Evolutionary conservation across 2,113 vertebrate species (phyloP).

Genomic region (Gracilinanus agilis): DNA sequence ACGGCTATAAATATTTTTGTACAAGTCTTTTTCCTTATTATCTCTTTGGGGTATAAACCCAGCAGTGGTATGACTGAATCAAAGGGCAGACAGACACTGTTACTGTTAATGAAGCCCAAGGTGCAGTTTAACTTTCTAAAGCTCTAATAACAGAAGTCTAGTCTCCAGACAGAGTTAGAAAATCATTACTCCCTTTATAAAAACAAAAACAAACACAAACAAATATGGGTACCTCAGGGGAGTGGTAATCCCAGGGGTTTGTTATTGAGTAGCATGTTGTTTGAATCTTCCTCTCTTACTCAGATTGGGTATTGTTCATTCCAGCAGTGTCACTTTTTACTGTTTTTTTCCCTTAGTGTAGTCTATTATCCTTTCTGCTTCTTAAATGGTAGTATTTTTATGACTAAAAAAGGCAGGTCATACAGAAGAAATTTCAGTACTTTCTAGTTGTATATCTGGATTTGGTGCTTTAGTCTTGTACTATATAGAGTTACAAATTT

Average conservation of each 20-base stretch:
- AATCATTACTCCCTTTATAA: background rate
- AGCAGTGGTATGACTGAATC: too few relatives aligned
- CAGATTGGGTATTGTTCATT: background rate
- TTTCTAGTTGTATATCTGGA: background rate
- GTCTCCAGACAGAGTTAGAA: background rate
- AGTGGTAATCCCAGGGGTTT: background rate
- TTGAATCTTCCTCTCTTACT: background rate
- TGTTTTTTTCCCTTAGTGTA: background rate
- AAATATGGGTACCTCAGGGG: too few relatives aligned
- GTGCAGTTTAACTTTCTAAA: background rate
- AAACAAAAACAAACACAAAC: background rate
- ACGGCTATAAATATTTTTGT: too few relatives aligned
- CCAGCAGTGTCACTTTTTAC: background rate
- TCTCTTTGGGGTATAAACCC: too few relatives aligned
- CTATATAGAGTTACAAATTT: background rate
- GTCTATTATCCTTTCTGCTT: constrained; percentile 4
- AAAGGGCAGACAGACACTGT: too few relatives aligned
- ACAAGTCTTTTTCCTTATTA: too few relatives aligned
- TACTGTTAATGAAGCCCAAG: background rate
- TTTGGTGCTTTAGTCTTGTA: background rate
- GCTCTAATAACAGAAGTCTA: background rate
- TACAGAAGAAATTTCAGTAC: background rate
- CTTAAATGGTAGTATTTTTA: background rate
- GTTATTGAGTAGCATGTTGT: background rate
- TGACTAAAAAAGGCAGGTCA: background rate